Base-by-base conservation (phyloP, 2,113 vertebrate species). In the Etheostoma cragini region DNA sequence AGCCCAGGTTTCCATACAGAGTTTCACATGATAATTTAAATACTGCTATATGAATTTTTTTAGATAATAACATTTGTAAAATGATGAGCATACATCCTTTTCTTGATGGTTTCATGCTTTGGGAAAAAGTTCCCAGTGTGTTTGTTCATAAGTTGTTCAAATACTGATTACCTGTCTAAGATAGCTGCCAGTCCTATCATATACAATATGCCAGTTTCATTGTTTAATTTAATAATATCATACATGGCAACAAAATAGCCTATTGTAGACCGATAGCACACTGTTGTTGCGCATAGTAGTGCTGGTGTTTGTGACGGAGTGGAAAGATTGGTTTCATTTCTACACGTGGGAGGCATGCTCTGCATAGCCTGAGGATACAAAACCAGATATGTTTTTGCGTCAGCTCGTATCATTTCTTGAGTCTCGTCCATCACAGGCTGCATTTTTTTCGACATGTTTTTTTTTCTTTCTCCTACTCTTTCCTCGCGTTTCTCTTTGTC, bases 261-360 rank as follows among this genome's bases (percentile, higher is more conserved):
- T 26, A 38, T 60, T 47, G 62, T 42, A 45, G 66, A 47, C 38
- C 33, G 66, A 72, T 81, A 64, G 30, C 52, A 38, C 16, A 33
- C 61, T 79, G 54, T 66, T 70, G 83, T 35, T 72, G 45, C 74
- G 75, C 79, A 78, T 52, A 71, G 65, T n/a, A 10, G 57, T 30
- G 71, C 33, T 71, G 60, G 46, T 81, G 61, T 66, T 84, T 78
- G 65, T 83, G 69, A 77, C 67, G 1, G 38, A 65, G 49, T 15
- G 60, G 60, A 82, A 56, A 69, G 88, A 76, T 71, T 84, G 80
- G 80, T 87, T 87, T 88, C n/a, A 75, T 80, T 87, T 84, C 78
- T 30, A 53, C 78, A 82, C 75, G 82, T 88, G 67, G 84, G 79
- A 84, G 79, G 67, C 77, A 72, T 83, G 83, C 79, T 88, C 70